Evolutionary conservation across 2,888 invertebrate genomes (phyloP).

Genomic region (Phortica magna): DNA sequence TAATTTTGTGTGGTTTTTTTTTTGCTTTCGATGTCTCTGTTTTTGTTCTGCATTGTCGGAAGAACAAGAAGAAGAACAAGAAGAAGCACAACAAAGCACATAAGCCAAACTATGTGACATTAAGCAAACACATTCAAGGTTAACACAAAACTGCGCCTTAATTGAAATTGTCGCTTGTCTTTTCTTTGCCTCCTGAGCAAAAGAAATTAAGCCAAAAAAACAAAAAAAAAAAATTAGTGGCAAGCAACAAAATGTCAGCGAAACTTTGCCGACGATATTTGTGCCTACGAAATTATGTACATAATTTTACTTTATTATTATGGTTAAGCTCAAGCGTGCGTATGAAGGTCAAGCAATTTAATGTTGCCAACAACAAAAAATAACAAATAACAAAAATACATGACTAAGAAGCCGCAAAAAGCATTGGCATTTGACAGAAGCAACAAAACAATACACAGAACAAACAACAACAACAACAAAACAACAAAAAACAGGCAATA

Average conservation of each 20-base stretch:
- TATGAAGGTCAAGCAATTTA: neutral
- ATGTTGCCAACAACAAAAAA: no score
- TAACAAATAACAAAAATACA: neutral
- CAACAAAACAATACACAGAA: neutral
- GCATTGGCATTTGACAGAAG: neutral
- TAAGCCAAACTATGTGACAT: neutral
- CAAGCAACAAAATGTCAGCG: neutral
- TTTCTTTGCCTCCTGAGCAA: neutral
- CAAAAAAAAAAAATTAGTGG: neutral
- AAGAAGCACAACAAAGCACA: neutral
- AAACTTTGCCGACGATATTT: slow-evolving; percentile 7
- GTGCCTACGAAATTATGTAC: neutral
- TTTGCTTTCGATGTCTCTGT: neutral
- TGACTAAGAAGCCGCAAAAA: neutral
- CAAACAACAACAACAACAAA: neutral
- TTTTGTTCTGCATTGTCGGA: neutral
- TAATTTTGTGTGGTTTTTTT: slow-evolving; percentile 10
- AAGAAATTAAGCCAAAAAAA: neutral
- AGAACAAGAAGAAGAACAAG: neutral
- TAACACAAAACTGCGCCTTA: slow-evolving; percentile 14
- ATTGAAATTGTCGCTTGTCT: slow-evolving; percentile 12
- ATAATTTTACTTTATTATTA: slow-evolving; percentile 3
- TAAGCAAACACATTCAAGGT: slow-evolving; percentile 19
- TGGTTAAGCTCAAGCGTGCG: neutral
- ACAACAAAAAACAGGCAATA: neutral